These are phyloP conservation scores for Hypanus sabinus DNA, from an alignment of 2,113 vertebrate genomes.

Conservation along the genomic window DNA sequence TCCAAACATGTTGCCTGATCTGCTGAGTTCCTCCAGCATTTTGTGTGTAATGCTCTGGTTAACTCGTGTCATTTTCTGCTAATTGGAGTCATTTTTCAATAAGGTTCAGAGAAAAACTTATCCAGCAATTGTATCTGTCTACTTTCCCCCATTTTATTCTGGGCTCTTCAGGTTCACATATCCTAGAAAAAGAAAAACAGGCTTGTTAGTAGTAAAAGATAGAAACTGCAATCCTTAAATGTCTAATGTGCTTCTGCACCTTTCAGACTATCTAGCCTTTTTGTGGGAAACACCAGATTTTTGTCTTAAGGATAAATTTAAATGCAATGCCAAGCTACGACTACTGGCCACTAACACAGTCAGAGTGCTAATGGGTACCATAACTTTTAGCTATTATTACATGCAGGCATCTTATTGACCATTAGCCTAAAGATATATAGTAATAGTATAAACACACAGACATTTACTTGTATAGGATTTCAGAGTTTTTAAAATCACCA, in stretches of 20 bases:
- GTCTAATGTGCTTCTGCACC: neutral
- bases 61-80: neutral
- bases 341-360: slow-evolving; percentile 12
- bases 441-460: slow-evolving; percentile 24
- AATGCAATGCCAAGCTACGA: neutral
- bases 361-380: slow-evolving; percentile 5
- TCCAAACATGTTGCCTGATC: too few relatives aligned
- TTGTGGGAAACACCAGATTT: slow-evolving; percentile 28
- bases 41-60: neutral
- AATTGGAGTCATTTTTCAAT: neutral
- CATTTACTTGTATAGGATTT: slow-evolving; percentile 24
- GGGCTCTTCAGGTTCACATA: neutral
- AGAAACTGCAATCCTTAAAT: neutral
- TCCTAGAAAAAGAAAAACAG: neutral
- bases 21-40: too few relatives aligned
- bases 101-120: neutral
- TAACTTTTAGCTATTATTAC: slow-evolving; percentile 18
- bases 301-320: neutral
- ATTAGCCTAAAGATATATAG: slow-evolving; percentile 30
- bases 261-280: neutral
- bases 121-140: neutral
- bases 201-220: neutral
- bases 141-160: neutral
- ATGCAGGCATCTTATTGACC: slow-evolving; percentile 19
- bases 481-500: neutral